These are phyloP conservation scores for Notamacropus eugenii DNA, from an alignment of 2,797 vertebrate genomes.

Conservation along the genomic window DNA sequence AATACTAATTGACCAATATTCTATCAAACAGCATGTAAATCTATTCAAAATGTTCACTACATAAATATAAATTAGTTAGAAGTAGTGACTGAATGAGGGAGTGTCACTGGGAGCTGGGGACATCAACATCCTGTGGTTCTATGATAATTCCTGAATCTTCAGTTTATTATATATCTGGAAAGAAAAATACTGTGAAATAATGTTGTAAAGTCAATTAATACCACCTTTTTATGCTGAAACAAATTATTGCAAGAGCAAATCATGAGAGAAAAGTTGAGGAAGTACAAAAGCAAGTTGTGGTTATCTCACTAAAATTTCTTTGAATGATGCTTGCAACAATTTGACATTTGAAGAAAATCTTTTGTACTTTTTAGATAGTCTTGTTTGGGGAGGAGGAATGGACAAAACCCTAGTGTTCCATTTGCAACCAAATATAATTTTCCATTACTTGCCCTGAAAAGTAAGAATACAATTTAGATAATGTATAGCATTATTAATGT, in stretches of 20 bases:
- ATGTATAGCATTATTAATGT: neutral
- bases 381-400: neutral
- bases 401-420: neutral
- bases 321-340: neutral
- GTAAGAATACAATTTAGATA: conserved; percentile 35
- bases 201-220: neutral
- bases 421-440: neutral
- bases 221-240: neutral
- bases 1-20: neutral
- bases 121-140: neutral
- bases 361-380: neutral
- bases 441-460: conserved; percentile 4
- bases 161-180: neutral
- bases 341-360: neutral
- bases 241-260: neutral
- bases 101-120: neutral
- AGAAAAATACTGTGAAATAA: neutral
- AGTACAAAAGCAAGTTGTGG: neutral
- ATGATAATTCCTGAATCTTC: neutral
- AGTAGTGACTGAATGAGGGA: neutral
- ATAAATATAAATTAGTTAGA: neutral
- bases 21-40: neutral
- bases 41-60: neutral
- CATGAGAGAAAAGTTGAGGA: neutral
- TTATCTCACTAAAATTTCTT: neutral